Evolutionary conservation across 2,888 invertebrate genomes (phyloP), one percentile per base, ranked within the genome.

Genomic region (Noctua janthina): DNA sequence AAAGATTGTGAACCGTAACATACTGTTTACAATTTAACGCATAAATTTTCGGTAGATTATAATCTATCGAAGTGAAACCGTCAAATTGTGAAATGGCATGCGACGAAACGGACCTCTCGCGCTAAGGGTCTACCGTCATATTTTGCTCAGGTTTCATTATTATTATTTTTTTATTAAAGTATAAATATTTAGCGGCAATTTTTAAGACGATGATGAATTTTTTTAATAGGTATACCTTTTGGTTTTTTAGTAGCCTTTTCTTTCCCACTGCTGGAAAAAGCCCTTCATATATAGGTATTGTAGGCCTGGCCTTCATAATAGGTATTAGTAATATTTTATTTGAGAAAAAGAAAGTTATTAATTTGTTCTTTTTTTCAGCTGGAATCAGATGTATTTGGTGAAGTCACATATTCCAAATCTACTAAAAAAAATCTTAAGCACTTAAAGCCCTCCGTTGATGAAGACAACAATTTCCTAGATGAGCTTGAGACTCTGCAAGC

Each of bases 401-500:
- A 94, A 23, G 88, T 96, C 15, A 85, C 85, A 62, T 91, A 92
- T 23, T 91, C 94, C 1, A 95, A 95, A 83, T 89, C 92, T 3
- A 70, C 89, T 0, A 96, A 96, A 81, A 90, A 91, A 78, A 83
- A 92, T 5, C 86, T 94, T 51, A 91, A 92, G 51, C 93, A 96
- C 84, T 90, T 97, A 81, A 97, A 97, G 86, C 87, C 89, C 59
- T 91, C 91, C 17, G 93, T 97, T 62, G 97, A 98, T 39, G 98
- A 98, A 91, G 98, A 98, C 90, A 95, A 96, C 29, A 97, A 97
- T 84, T 98, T 98, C 92, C 92, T 98, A 13, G 96, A 96, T 85
- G 98, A 98, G 93, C 93, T 98, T 29, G 97, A 97, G 86, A 93
- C 97, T 39, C 93, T 98, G 66, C 97, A 97, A 89, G 97, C 97